phyloP scores from a whole-genome alignment of 1,140 invertebrate genomes.

The Leucophenga varia region DNA sequence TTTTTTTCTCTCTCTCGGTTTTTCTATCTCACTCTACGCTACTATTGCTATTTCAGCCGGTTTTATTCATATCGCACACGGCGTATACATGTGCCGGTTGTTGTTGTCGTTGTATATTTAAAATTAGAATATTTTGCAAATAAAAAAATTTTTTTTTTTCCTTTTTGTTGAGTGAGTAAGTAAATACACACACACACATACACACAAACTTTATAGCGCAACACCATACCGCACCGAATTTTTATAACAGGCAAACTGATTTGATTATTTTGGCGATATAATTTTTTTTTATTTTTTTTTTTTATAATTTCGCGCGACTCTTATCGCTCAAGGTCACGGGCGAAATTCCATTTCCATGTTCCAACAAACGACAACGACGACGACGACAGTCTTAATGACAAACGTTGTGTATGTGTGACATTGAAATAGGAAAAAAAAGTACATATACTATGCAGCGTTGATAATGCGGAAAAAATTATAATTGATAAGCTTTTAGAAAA shows the following conservation, averaged over 20 bases:
- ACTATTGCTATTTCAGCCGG: too few species aligned
- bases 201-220: conserved; percentile 2
- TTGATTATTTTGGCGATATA: conserved; percentile 51
- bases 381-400: too few species aligned
- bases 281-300: conserved; percentile 19
- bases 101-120: conserved; percentile 15
- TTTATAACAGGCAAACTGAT: conserved; percentile 28
- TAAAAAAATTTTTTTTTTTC: neutral
- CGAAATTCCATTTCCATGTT: conserved; percentile 46
- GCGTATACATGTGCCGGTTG: neutral
- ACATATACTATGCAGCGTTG: conserved; percentile 26
- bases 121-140: conserved; percentile 32
- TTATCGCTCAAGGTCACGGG: conserved; percentile 52
- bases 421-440: too few species aligned
- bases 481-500: neutral
- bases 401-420: conserved; percentile 31
- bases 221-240: conserved; percentile 32
- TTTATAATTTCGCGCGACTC: conserved; percentile 24
- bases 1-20: conserved; percentile 1
- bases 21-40: conserved; percentile 1
- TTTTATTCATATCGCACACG: too few species aligned
- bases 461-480: conserved; percentile 1
- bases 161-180: too few species aligned
- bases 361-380: too few species aligned
- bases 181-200: neutral